Conservation (phyloP, 30 jellyfish, hydroid and myxozoan species). For the Aurelia sp. region DNA sequence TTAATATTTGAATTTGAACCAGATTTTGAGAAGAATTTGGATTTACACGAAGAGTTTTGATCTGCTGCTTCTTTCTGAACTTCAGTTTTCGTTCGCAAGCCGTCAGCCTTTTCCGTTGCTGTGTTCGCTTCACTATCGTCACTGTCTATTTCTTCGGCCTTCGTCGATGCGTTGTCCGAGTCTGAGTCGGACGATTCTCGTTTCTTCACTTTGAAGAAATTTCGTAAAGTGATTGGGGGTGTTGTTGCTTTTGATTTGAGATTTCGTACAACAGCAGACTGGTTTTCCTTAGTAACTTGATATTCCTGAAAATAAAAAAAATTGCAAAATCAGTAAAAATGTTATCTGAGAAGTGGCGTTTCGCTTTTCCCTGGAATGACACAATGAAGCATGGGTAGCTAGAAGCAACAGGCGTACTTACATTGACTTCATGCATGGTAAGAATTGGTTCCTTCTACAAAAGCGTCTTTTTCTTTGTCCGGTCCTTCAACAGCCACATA, state of each 20-base stretch:
- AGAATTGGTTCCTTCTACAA: too few relatives aligned
- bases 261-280: slow-evolving; percentile 33
- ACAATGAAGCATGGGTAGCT: too few relatives aligned
- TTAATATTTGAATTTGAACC: slow-evolving; percentile 5
- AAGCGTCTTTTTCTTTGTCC: too few relatives aligned
- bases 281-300: slow-evolving; percentile 27
- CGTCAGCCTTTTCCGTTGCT: background rate
- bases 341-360: too few relatives aligned
- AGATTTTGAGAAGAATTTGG: background rate
- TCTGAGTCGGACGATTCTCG: background rate
- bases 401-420: too few relatives aligned
- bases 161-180: background rate
- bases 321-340: too few relatives aligned
- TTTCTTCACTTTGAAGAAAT: slow-evolving; percentile 60
- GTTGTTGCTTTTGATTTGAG: slow-evolving; percentile 65
- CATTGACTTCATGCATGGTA: too few relatives aligned
- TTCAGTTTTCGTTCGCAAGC: background rate
- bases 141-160: background rate
- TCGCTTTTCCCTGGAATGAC: too few relatives aligned
- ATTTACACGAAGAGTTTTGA: background rate
- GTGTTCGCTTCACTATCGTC: background rate
- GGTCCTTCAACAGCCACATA: too few relatives aligned
- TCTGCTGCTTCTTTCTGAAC: background rate
- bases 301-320: slow-evolving; percentile 5
- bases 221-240: slow-evolving; percentile 75